Evolutionary conservation across 2,797 vertebrate genomes (phyloP), one percentile per base, ranked within the genome.

Genomic region (Sylvia borin): DNA sequence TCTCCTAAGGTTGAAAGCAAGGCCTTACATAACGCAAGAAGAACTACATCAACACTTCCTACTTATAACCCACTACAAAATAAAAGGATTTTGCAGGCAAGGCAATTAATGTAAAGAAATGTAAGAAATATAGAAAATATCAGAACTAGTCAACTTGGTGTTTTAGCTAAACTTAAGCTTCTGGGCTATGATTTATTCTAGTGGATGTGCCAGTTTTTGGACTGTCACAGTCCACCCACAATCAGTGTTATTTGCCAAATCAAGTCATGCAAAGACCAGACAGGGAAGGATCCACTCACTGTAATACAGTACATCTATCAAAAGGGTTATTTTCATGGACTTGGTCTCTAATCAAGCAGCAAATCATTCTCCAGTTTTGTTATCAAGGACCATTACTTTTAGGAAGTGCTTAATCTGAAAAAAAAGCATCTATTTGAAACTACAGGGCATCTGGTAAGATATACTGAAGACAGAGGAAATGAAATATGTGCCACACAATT

Each of bases 311-410:
- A 55, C 91, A 93, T 94, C 91, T 92, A 90, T 97, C 88, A 96
- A 80, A 94, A 66, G 53, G 47, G 65, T 85, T 93, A 84, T 94
- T 96, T 95, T 94, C 90, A 94, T 57, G 88, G 93, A 92, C 88
- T 94, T 91, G 65, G 34, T 89, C 88, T 95, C 91, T 93, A 92
- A 94, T 94, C 94, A 96, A 95, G 92, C 85, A 94, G 88, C 86
- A 97, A 96, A 95, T 95, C 71, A 96, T 93, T 90, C 87, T 88
- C 84, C 48, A 82, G 75, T 95, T 96, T 93, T 85, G 51, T 57
- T 91, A 93, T 88, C 90, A 95, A 97, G 94, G 93, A 90, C 81
- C 90, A 96, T 87, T 84, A 89, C 92, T 95, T 97, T 90, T 85
- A 94, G 79, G 93, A 97, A 96, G 91, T 94, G 71, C 85, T 93